Conservation (phyloP, 2,888 invertebrate species). For the Sylvicola fuscatus region DNA sequence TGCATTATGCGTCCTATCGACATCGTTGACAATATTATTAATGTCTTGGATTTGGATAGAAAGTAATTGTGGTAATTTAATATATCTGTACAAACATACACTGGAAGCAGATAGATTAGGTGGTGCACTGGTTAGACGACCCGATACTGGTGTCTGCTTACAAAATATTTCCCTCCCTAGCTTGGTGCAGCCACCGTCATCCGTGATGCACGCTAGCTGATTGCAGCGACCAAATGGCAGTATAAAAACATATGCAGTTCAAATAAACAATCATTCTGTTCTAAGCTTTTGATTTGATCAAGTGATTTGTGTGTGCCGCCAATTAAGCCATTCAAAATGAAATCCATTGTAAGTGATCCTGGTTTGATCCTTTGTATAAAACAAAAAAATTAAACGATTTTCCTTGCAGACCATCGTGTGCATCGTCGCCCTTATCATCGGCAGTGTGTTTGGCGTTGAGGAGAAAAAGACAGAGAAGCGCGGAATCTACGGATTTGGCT, state of each 20-base stretch:
- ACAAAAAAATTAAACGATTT: neutral
- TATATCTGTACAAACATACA: too few species aligned
- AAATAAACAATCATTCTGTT: neutral
- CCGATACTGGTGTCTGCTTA: too few species aligned
- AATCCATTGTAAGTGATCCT: neutral
- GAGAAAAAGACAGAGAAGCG: constrained; percentile 3
- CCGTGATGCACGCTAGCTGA: neutral
- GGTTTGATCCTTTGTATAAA: neutral
- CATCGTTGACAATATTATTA: too few species aligned
- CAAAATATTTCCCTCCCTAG: too few species aligned
- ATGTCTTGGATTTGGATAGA: too few species aligned
- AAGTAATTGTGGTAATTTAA: too few species aligned
- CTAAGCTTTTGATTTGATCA: neutral
- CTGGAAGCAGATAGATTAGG: too few species aligned
- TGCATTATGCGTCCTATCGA: too few species aligned
- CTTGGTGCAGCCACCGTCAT: too few species aligned
- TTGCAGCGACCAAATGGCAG: neutral
- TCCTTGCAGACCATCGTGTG: neutral
- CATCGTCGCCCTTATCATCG: neutral
- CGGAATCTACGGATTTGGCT: constrained; percentile 1
- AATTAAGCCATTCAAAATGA: neutral
- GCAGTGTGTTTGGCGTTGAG: neutral
- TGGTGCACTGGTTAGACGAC: too few species aligned
- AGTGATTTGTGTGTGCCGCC: neutral
- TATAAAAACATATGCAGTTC: neutral